Conservation (phyloP, 2,113 vertebrate genomes). For the Alaudala cheleensis region DNA sequence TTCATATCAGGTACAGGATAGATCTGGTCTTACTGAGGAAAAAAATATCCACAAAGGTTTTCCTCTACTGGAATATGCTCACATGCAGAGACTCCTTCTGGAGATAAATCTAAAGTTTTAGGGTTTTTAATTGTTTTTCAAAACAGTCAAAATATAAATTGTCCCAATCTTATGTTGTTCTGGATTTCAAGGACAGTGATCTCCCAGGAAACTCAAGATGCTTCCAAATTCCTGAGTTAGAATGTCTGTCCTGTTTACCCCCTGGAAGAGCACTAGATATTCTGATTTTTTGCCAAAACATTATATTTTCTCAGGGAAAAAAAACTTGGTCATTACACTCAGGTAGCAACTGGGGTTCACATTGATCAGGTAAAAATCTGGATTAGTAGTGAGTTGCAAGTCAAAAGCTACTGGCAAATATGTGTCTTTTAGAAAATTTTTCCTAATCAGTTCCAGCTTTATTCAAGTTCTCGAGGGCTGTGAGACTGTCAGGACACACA, state of each 20-base stretch:
- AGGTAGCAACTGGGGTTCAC: fast-evolving
- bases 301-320: neutral
- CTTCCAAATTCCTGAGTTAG: neutral
- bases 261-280: neutral
- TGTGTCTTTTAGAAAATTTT: neutral
- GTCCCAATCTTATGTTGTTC: fast-evolving
- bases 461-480: neutral
- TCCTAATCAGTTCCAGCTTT: neutral
- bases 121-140: fast-evolving
- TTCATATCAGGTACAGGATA: neutral
- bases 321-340: neutral
- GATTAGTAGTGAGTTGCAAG: neutral
- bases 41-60: neutral
- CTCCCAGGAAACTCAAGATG: neutral
- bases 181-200: neutral
- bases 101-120: neutral
- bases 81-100: neutral
- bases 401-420: neutral
- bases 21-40: neutral
- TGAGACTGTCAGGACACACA: neutral
- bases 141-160: neutral
- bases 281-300: neutral
- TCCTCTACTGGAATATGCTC: neutral
- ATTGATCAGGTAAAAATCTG: neutral
- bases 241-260: neutral